Evolutionary conservation across 2,797 vertebrate species (phyloP).

Genomic region (Telmatherina bonti): DNA sequence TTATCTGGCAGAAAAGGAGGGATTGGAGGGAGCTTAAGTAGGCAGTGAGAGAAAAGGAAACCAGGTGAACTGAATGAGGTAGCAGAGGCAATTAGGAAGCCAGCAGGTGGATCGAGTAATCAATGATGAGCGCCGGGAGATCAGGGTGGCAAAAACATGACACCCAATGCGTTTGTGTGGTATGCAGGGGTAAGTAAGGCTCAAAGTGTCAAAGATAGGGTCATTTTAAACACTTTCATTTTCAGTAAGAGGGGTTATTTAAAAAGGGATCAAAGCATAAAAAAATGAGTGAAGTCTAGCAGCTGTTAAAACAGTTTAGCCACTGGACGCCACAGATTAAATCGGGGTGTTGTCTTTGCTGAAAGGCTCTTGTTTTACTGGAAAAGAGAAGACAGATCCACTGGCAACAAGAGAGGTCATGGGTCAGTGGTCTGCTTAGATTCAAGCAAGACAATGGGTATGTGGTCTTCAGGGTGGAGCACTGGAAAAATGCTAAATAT

Average conservation of each 20-base stretch:
- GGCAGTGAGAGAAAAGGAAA: no score
- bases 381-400: slow-evolving; percentile 19
- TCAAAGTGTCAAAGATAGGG: slow-evolving; percentile 8
- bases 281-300: slow-evolving; percentile 11
- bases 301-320: slow-evolving; percentile 8
- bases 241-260: slow-evolving; percentile 5
- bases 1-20: no score
- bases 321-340: slow-evolving; percentile 15
- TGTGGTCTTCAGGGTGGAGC: slow-evolving; percentile 27
- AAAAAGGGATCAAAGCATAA: slow-evolving; percentile 16
- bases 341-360: slow-evolving; percentile 19
- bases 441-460: slow-evolving; percentile 13
- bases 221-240: not conserved
- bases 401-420: slow-evolving; percentile 38
- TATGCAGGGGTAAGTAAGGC: slow-evolving; percentile 6
- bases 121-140: no score
- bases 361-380: slow-evolving; percentile 14
- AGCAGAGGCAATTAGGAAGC: no score
- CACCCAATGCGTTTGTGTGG: no score
- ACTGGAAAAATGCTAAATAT: slow-evolving; percentile 27
- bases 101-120: no score
- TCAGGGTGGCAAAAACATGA: no score
- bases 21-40: no score
- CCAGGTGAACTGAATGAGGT: no score
- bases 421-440: slow-evolving; percentile 40